Evolutionary conservation across 2,888 invertebrate genomes (phyloP).

Genomic region (Belgica antarctica): DNA sequence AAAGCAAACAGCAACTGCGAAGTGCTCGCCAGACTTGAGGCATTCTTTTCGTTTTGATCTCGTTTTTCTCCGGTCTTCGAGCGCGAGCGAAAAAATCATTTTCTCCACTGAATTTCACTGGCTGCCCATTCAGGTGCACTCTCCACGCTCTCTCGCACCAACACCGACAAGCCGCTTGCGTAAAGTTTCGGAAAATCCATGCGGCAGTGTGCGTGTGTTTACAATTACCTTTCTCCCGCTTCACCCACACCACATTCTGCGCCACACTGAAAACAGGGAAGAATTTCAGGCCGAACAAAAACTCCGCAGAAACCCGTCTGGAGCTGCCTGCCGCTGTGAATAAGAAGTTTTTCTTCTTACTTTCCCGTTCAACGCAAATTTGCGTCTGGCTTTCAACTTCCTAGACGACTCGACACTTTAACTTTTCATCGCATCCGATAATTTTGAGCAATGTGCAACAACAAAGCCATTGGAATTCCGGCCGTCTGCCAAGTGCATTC

Average conservation of each 20-base stretch:
- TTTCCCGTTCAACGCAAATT: background rate
- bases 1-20: constrained; percentile 38
- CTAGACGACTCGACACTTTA: constrained; percentile 10
- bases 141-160: background rate
- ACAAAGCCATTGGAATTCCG: background rate
- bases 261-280: background rate
- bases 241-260: background rate
- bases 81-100: background rate
- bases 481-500: constrained; percentile 9
- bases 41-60: constrained; percentile 34
- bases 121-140: background rate
- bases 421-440: background rate
- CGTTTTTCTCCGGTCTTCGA: constrained; percentile 32
- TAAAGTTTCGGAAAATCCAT: constrained; percentile 4
- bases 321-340: constrained; percentile 6
- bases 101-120: background rate
- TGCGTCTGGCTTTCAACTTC: background rate
- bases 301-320: constrained; percentile 18
- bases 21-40: constrained; percentile 2
- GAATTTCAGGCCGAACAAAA: background rate
- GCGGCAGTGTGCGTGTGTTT: background rate
- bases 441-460: background rate
- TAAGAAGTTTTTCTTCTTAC: background rate
- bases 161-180: background rate
- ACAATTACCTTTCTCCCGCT: background rate